These are phyloP conservation scores for Harpegnathos saltator DNA, from an alignment of 1,140 invertebrate species.

Conservation along the genomic window DNA sequence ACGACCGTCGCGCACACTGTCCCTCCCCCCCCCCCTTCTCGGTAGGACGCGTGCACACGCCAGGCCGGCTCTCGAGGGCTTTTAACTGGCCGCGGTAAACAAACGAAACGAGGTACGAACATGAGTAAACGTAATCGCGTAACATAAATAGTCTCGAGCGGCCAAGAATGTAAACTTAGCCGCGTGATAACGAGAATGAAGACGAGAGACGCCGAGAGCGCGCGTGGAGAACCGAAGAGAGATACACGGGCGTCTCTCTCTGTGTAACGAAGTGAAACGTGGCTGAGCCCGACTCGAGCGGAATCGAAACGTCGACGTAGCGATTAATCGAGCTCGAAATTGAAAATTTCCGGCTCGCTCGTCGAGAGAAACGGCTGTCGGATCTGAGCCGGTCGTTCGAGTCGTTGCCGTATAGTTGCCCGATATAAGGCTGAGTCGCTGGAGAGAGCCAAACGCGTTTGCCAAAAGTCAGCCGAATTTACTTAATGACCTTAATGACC, in stretches of 20 bases:
- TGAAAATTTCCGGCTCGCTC: neutral
- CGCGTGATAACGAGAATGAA: neutral
- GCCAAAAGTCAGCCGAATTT: slow-evolving; percentile 56
- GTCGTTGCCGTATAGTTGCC: neutral
- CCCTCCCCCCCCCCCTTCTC: too few species aligned
- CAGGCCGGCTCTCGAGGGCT: neutral
- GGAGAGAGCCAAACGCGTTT: slow-evolving; percentile 43
- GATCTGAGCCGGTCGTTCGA: slow-evolving; percentile 1
- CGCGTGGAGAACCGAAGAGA: too few species aligned
- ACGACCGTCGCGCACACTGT: slow-evolving; percentile 4
- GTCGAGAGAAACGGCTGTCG: neutral
- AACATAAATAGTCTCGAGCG: neutral
- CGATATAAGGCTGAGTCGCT: slow-evolving; percentile 16
- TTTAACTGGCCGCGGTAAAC: neutral
- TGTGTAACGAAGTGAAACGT: neutral
- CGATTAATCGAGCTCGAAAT: neutral
- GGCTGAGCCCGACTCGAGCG: neutral
- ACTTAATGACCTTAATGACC: slow-evolving; percentile 16
- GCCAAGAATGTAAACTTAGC: neutral
- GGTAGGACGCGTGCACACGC: neutral
- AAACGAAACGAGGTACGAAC: slow-evolving; percentile 6
- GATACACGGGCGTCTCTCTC: too few species aligned
- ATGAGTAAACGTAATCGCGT: neutral
- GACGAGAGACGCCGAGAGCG: neutral
- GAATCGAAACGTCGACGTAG: neutral